A percentile compares a stretch with the other conserved stretches of the same genome.
Conservation (phyloP, 2,888 invertebrate genomes). For the Eupithecia insigniata region DNA sequence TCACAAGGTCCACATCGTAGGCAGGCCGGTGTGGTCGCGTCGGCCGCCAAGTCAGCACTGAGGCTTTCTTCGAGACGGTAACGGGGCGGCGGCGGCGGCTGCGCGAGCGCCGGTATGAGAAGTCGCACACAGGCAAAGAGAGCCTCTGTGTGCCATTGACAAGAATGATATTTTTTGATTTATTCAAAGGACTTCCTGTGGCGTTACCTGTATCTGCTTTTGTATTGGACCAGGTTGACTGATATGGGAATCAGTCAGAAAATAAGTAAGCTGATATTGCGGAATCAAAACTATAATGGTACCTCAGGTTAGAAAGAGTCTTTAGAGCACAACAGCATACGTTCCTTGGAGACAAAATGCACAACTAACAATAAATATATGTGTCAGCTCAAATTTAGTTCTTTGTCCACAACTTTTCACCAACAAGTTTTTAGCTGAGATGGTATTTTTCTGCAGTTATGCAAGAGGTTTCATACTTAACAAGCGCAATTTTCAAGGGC, state of each 20-base stretch:
- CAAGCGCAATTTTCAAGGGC: neutral
- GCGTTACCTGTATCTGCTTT: conserved; percentile 17
- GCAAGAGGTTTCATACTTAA: neutral
- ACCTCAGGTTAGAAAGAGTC: too few relatives aligned
- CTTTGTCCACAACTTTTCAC: neutral
- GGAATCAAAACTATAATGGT: neutral
- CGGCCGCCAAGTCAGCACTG: conserved; percentile 82
- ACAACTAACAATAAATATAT: too few relatives aligned
- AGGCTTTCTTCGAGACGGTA: conserved; percentile 76
- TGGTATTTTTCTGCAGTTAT: neutral
- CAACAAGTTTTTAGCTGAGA: neutral
- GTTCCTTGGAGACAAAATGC: neutral
- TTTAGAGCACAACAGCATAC: too few relatives aligned
- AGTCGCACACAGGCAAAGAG: conserved; percentile 59
- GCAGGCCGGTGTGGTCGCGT: conserved; percentile 76
- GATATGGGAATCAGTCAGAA: neutral
- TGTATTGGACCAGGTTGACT: conserved; percentile 7
- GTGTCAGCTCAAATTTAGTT: neutral
- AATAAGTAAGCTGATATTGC: neutral
- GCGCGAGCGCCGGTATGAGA: conserved; percentile 74
- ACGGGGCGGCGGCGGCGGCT: conserved; percentile 33
- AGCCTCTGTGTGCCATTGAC: conserved; percentile 46
- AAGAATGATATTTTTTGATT: conserved; percentile 45
- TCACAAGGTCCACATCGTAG: conserved; percentile 77
- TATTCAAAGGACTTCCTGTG: conserved; percentile 35